Base-by-base conservation (phyloP, 2,797 vertebrate genomes). In the Fistularia tabacaria region DNA sequence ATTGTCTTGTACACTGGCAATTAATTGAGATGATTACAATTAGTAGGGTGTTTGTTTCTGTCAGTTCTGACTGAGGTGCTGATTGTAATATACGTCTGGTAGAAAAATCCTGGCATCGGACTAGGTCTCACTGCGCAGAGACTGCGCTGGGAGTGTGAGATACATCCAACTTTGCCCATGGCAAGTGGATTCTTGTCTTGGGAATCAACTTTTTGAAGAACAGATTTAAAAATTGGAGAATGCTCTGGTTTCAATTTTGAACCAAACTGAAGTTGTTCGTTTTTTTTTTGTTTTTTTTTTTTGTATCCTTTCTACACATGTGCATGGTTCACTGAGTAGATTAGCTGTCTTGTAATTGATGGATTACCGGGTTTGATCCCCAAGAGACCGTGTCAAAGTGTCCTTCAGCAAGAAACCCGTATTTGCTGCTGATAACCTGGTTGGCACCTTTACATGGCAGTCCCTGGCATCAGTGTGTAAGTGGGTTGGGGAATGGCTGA, bases 21-120 rank as follows among this genome's bases (percentile, higher is more conserved):
- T 87, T 82, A 82, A 83, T 82, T 76, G 73, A 75, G 70, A 84
- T 73, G 64, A 84, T 81, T 74, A 77, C 72, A 82, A 77, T 87
- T 83, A 83, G 60, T 67, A 71, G 64, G 44, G 56, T 64, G 61
- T 77, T 75, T 77, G 62, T 60, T 48, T 79, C 62, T 82, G 64
- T 78, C 67, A 67, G 59, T 61, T 71, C 60, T 73, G 73, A 73
- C 71, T 75, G 75, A 74, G 81, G 65, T 66, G 56, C 71, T 56
- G 36, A 55, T 62, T 54, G 49, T 66, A 67, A 70, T 76, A 71
- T 75, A 59, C 51, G 49, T 62, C 56, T 70, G 62, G 61, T 74
- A 67, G 51, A 66, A 53, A 50, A 65, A 66, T 43, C 53, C 63
- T 52, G 51, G 46, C 64, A n/a, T n/a, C n/a, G n/a, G n/a, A n/a